Conservation (phyloP, 2,797 vertebrate genomes). For the Crocidura indochinensis region DNA sequence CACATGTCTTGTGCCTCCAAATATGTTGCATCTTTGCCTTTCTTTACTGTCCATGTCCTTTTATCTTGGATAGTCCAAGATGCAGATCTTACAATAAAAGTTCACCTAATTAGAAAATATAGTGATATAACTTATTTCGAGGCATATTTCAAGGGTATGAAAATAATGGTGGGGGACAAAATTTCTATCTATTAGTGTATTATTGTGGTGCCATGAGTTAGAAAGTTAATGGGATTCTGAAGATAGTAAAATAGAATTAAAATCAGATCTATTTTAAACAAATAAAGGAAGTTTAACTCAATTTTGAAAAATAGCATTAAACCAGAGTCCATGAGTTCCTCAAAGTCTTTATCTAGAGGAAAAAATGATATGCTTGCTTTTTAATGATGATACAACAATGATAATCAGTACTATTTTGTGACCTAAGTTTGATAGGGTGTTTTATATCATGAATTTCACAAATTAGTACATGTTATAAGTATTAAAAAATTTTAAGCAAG, state of each 20-base stretch:
- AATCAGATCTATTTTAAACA: neutral
- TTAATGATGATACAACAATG: neutral
- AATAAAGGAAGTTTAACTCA: neutral
- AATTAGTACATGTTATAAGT: too few relatives aligned
- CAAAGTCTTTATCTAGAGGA: neutral
- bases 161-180: neutral
- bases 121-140: neutral
- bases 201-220: neutral
- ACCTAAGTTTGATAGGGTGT: too few relatives aligned
- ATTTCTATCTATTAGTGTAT: neutral
- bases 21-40: neutral
- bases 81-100: neutral
- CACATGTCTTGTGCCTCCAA: neutral
- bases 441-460: too few relatives aligned
- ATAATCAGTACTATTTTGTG: too few relatives aligned
- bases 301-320: constrained; percentile 24
- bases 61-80: neutral
- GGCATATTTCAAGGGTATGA: neutral
- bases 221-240: neutral
- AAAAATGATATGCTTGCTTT: neutral
- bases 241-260: neutral
- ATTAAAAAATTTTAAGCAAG: too few relatives aligned
- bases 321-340: neutral
- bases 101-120: neutral
- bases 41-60: neutral